Percentiles rank a stretch among this genome's conserved stretches.
Evolutionary conservation across 2,113 vertebrate genomes (phyloP).

Genomic region (Pedionomus torquatus): DNA sequence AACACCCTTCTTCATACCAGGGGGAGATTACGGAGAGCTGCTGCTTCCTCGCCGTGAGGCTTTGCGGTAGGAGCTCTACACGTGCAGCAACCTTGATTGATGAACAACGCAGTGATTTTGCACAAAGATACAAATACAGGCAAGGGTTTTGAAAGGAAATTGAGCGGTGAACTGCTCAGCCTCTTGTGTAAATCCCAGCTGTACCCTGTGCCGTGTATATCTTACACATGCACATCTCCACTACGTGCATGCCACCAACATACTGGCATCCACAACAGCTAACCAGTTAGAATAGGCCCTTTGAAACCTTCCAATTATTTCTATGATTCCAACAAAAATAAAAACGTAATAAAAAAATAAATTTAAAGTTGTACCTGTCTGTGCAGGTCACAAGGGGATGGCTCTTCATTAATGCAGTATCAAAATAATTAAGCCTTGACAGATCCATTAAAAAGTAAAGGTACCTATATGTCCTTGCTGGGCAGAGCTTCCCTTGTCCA

Average conservation of each 20-base stretch:
- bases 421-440: conserved; percentile 4
- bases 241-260: fast-evolving
- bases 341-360: not conserved
- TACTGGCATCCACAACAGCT: not conserved
- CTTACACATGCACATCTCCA: not conserved
- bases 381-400: not conserved
- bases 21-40: not conserved
- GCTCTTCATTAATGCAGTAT: not conserved
- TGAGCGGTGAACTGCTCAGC: not conserved
- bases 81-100: fast-evolving
- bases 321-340: not conserved
- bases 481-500: conserved; percentile 4
- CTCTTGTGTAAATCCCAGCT: not conserved
- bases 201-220: fast-evolving
- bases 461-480: not conserved
- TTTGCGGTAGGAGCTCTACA: not conserved
- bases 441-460: conserved; percentile 12
- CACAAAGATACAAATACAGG: not conserved
- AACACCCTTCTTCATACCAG: not conserved
- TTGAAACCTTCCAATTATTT: not conserved
- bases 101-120: not conserved
- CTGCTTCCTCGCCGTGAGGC: not conserved
- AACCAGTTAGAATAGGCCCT: not conserved
- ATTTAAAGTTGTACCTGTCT: not conserved
- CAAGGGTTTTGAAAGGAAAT: not conserved